A percentile compares a stretch with the other conserved stretches of the same genome.
phyloP scores from a whole-genome alignment of 2,797 vertebrate species.

The Tadarida brasiliensis region DNA sequence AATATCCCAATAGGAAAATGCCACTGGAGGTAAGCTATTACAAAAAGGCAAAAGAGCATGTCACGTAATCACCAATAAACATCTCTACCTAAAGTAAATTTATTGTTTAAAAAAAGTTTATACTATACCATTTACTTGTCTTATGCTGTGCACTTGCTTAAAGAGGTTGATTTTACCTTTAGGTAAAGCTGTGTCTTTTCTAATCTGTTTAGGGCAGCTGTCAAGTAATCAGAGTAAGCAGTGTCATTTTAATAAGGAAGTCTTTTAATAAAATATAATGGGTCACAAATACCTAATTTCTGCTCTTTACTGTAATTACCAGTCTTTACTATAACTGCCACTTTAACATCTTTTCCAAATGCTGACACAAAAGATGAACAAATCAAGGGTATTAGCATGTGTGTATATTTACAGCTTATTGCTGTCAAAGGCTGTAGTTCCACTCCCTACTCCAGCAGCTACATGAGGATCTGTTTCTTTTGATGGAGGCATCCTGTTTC shows the following conservation, averaged over 20 bases:
- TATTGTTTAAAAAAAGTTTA: constrained; percentile 39
- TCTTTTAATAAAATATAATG: constrained; percentile 82
- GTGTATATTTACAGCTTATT: constrained; percentile 68
- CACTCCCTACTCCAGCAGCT: constrained; percentile 61
- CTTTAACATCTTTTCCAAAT: constrained; percentile 81
- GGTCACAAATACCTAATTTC: constrained; percentile 81
- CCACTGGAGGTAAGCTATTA: not conserved
- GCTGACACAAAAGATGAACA: constrained; percentile 73
- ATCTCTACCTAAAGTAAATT: constrained; percentile 60
- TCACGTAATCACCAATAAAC: constrained; percentile 47
- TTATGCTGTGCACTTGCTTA: constrained; percentile 48
- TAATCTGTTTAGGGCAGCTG: constrained; percentile 74
- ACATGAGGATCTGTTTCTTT: constrained; percentile 73
- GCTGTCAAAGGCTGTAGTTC: constrained; percentile 71
- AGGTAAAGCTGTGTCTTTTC: constrained; percentile 71
- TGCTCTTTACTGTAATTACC: constrained; percentile 77
- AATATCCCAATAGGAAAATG: constrained; percentile 51
- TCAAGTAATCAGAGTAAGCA: constrained; percentile 71
- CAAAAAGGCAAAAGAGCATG: not conserved
- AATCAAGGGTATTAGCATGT: constrained; percentile 72
- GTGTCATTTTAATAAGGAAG: constrained; percentile 78
- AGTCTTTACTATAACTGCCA: constrained; percentile 73
- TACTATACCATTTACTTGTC: constrained; percentile 35
- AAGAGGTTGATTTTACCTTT: constrained; percentile 68
- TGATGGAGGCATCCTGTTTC: constrained; percentile 67